Percentiles rank a stretch among this genome's conserved stretches.
These are phyloP conservation scores for Saccostrea glomerata DNA, from an alignment of 1,140 invertebrate species.

Conservation along the genomic window DNA sequence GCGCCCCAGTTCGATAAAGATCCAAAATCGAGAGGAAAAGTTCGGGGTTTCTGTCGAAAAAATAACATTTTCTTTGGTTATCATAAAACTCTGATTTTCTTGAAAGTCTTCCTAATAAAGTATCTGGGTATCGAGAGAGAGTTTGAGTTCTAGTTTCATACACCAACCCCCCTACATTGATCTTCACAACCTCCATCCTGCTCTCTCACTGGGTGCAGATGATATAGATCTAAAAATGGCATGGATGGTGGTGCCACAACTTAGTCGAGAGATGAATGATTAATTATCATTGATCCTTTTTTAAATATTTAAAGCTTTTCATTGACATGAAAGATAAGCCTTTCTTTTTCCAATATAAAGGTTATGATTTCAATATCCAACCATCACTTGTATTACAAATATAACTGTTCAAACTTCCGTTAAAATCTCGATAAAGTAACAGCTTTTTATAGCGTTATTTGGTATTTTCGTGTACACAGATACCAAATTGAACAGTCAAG, in stretches of 20 bases:
- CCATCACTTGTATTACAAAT: too few species aligned
- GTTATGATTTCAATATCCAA: too few species aligned
- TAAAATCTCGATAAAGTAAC: too few species aligned
- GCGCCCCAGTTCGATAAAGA: conserved; percentile 46
- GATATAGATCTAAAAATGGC: not conserved
- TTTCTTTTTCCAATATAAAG: too few species aligned
- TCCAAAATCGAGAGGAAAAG: conserved; percentile 47
- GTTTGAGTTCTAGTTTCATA: conserved; percentile 43
- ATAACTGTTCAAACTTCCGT: too few species aligned
- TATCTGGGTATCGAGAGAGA: conserved; percentile 30
- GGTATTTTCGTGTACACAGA: too few species aligned
- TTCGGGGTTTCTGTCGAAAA: conserved; percentile 56
- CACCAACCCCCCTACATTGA: conserved; percentile 47
- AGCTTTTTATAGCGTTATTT: too few species aligned
- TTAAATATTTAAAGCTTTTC: too few species aligned
- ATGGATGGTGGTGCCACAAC: not conserved
- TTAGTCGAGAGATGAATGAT: not conserved
- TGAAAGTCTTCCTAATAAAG: conserved; percentile 43
- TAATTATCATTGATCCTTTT: too few species aligned
- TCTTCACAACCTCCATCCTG: conserved; percentile 21
- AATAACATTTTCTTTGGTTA: conserved; percentile 42
- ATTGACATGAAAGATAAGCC: too few species aligned
- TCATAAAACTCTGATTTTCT: conserved; percentile 34
- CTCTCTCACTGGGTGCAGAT: not conserved
- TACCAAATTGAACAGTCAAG: too few species aligned